Evolutionary conservation across 1,140 invertebrate genomes (phyloP).

Genomic region (Lasaia peninsularis): DNA sequence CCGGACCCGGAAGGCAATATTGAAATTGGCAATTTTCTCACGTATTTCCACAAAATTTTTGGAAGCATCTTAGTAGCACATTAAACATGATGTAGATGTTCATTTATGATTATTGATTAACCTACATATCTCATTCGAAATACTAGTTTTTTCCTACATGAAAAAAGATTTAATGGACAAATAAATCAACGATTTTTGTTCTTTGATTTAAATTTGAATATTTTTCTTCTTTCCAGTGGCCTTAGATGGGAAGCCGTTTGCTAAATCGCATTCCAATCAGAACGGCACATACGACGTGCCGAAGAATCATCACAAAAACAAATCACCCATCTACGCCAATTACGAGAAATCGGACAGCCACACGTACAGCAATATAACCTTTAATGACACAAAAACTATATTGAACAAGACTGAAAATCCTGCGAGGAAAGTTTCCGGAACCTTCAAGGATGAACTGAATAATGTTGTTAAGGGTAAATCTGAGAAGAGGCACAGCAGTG

Average conservation of each 20-base stretch:
- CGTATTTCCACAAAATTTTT: too few species aligned
- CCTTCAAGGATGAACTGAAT: constrained; percentile 58
- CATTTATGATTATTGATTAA: too few species aligned
- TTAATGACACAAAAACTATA: constrained; percentile 42
- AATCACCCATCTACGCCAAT: constrained; percentile 59
- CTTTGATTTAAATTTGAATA: too few species aligned
- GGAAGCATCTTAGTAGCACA: too few species aligned
- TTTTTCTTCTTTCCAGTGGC: constrained; percentile 51
- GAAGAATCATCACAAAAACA: constrained; percentile 40
- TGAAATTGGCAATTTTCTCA: too few species aligned
- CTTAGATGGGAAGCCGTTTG: constrained; percentile 57
- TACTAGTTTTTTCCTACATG: too few species aligned
- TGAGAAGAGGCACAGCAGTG: constrained; percentile 38
- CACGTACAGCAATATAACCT: constrained; percentile 54
- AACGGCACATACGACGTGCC: constrained; percentile 47
- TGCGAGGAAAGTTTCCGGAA: constrained; percentile 38
- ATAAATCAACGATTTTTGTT: too few species aligned
- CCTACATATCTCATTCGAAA: too few species aligned
- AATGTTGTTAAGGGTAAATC: constrained; percentile 31
- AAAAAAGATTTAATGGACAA: too few species aligned
- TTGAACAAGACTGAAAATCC: constrained; percentile 52
- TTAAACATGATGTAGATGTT: too few species aligned
- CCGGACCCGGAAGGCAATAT: too few species aligned
- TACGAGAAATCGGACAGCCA: constrained; percentile 43
- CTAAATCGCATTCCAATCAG: constrained; percentile 37